phyloP scores from a whole-genome alignment of 1,140 invertebrate species.

The Penaeus vannamei region DNA sequence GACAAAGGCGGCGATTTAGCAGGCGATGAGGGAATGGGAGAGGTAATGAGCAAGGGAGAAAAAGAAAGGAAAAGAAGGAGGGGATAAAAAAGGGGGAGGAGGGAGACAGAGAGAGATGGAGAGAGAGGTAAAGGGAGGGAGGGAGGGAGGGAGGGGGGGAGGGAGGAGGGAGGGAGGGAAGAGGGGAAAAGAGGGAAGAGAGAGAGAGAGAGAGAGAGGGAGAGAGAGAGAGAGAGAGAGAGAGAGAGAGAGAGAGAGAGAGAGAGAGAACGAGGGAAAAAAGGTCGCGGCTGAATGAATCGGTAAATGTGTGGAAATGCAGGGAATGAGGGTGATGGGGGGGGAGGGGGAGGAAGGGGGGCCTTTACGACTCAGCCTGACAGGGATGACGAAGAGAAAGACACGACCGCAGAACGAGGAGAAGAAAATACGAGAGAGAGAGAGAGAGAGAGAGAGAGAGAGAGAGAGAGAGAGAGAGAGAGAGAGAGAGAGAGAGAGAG shows the following conservation, averaged over 20 bases:
- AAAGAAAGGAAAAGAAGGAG: background rate
- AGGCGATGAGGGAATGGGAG: background rate
- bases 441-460: no score
- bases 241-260: conserved; percentile 9
- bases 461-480: no score
- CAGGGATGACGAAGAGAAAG: no score
- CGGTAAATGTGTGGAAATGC: no score
- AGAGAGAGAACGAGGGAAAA: background rate
- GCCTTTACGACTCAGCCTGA: no score
- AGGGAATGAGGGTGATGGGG: background rate
- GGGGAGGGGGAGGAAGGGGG: background rate
- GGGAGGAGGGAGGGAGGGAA: background rate
- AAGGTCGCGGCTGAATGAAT: no score
- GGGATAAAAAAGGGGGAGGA: background rate
- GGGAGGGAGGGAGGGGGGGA: background rate
- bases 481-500: no score
- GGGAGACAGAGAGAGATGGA: background rate
- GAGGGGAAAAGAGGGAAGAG: background rate
- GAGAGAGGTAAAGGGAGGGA: background rate
- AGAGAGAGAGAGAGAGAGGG: background rate
- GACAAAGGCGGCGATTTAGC: no score
- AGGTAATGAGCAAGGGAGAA: background rate
- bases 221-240: conserved; percentile 31
- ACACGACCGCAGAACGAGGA: no score
- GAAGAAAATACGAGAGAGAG: no score